A percentile compares a stretch with the other conserved stretches of the same genome.
These are phyloP conservation scores for Acrobasis consociella DNA, from an alignment of 2,888 invertebrate genomes.

Conservation along the genomic window DNA sequence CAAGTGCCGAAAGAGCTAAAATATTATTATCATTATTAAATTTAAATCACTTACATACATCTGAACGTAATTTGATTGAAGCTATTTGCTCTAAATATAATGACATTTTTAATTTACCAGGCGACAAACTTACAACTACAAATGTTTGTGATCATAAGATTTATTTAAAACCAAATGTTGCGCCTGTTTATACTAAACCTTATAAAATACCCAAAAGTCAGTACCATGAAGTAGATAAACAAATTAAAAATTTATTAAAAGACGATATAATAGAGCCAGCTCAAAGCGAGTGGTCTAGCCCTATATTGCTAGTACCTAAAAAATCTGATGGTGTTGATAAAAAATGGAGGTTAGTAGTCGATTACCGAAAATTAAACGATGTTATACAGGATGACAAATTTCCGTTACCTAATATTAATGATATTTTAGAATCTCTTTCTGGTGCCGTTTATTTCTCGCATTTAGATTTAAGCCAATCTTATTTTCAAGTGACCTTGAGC, in stretches of 20 bases:
- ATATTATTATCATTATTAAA: constrained; percentile 20
- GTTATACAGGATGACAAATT: constrained; percentile 27
- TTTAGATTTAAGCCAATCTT: background rate
- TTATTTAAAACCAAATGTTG: constrained; percentile 18
- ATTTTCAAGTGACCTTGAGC: constrained; percentile 10
- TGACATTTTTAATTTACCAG: constrained; percentile 26
- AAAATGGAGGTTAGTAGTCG: constrained; percentile 28
- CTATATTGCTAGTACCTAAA: constrained; percentile 27
- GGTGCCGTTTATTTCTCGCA: background rate
- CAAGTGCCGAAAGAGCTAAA: constrained; percentile 9
- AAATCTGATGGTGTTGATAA: constrained; percentile 23
- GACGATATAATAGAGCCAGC: constrained; percentile 25
- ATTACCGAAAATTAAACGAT: constrained; percentile 27
- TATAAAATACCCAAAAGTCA: constrained; percentile 22
- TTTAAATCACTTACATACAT: no score
- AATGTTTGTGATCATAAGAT: constrained; percentile 21
- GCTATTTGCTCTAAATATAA: constrained; percentile 26
- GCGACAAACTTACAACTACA: constrained; percentile 25
- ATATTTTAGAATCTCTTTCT: background rate
- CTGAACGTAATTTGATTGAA: constrained; percentile 22
- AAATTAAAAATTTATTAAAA: constrained; percentile 25
- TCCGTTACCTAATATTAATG: background rate
- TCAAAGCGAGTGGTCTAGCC: constrained; percentile 25
- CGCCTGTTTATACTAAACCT: constrained; percentile 25
- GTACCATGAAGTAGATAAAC: constrained; percentile 23